Conservation (phyloP, 1,140 invertebrate genomes). For the Papilio glaucus region DNA sequence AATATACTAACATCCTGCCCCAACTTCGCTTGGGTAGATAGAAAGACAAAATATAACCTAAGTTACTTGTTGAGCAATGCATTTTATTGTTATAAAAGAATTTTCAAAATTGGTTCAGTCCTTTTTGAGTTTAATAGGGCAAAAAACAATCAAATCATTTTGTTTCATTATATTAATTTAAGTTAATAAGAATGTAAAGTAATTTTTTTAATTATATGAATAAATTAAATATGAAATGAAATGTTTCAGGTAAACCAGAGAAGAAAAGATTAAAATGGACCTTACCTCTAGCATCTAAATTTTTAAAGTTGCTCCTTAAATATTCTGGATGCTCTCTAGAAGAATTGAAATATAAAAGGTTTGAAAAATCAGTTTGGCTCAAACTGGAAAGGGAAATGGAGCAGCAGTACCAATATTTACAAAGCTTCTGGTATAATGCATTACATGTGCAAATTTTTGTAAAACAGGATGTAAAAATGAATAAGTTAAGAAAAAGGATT, state of each 20-base stretch:
- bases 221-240: neutral
- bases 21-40: no score
- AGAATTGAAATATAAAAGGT: slow-evolving; percentile 61
- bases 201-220: no score
- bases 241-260: slow-evolving; percentile 53
- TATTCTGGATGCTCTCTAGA: slow-evolving; percentile 54
- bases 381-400: slow-evolving; percentile 60
- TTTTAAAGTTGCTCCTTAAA: slow-evolving; percentile 58
- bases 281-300: slow-evolving; percentile 58
- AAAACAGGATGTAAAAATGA: slow-evolving; percentile 57
- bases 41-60: no score
- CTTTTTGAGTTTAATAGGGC: no score
- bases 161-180: no score
- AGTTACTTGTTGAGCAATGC: no score
- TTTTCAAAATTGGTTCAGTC: no score
- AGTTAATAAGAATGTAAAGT: no score
- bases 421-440: slow-evolving; percentile 59
- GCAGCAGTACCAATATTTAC: slow-evolving; percentile 56
- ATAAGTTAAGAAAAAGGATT: slow-evolving; percentile 54
- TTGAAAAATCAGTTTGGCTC: slow-evolving; percentile 62
- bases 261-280: slow-evolving; percentile 62
- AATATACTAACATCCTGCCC: no score
- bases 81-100: no score
- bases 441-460: slow-evolving; percentile 70
- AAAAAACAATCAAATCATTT: no score